Percentiles rank a stretch among this genome's conserved stretches.
phyloP scores from a whole-genome alignment of 1,140 invertebrate genomes.

The Nomia melanderi region DNA sequence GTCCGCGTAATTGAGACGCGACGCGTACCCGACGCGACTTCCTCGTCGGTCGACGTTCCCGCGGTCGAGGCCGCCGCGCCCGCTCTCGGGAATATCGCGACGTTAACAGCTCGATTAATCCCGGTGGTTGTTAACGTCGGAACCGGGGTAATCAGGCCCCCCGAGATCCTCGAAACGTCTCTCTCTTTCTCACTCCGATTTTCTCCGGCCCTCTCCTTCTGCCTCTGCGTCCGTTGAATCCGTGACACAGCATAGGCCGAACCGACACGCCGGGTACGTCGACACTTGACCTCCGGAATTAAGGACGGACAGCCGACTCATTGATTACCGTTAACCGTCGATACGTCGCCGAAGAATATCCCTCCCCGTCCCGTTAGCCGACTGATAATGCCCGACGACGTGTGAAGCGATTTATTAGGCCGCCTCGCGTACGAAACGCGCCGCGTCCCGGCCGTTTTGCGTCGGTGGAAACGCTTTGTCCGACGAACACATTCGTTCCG shows the following conservation, averaged over 20 bases:
- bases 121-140: not conserved
- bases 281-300: slow-evolving; percentile 53
- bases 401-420: slow-evolving; percentile 53
- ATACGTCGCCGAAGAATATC: slow-evolving; percentile 36
- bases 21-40: slow-evolving; percentile 10
- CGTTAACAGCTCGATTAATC: slow-evolving; percentile 17
- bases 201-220: too few species aligned
- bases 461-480: slow-evolving; percentile 34
- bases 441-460: not conserved
- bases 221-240: too few species aligned
- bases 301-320: slow-evolving; percentile 37
- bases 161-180: not conserved
- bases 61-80: not conserved
- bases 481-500: slow-evolving; percentile 5
- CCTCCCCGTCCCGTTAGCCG: slow-evolving; percentile 50
- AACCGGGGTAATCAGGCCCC: slow-evolving; percentile 11
- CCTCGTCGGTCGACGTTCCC: slow-evolving; percentile 11
- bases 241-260: not conserved
- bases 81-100: not conserved
- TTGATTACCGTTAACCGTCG: slow-evolving; percentile 61
- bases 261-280: not conserved
- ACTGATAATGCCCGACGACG: slow-evolving; percentile 54
- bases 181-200: not conserved
- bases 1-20: slow-evolving; percentile 50
- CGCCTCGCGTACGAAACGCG: slow-evolving; percentile 14